Evolutionary conservation across 2,113 vertebrate species (phyloP).

Genomic region (Chlamydotis undulata): DNA sequence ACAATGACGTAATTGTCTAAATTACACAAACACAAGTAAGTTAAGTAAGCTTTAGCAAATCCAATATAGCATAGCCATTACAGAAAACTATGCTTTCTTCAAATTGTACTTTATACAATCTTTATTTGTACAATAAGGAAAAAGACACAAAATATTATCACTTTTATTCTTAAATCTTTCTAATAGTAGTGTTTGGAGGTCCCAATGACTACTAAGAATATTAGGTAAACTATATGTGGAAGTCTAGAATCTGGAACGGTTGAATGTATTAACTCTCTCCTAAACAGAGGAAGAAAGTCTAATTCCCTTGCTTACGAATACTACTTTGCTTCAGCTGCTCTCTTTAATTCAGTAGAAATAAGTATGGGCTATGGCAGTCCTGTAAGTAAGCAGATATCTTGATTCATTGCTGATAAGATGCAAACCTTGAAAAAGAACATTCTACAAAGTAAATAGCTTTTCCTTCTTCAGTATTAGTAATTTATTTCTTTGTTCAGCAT

Average conservation of each 20-base stretch:
- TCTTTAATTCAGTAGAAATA: neutral
- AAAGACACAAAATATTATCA: neutral
- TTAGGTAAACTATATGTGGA: neutral
- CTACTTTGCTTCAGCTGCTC: neutral
- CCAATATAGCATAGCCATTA: neutral
- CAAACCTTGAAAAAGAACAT: neutral
- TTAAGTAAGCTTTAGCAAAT: neutral
- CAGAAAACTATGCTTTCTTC: neutral
- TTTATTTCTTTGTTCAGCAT: neutral
- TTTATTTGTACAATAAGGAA: neutral
- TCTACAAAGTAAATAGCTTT: neutral
- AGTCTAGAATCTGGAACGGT: neutral
- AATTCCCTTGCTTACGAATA: neutral
- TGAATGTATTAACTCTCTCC: neutral
- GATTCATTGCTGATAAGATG: neutral
- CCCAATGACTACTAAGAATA: neutral
- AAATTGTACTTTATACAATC: neutral
- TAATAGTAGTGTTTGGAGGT: neutral
- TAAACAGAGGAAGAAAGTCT: neutral
- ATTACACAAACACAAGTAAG: neutral
- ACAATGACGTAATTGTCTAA: neutral
- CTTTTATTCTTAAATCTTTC: neutral
- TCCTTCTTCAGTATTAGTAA: neutral
- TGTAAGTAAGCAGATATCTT: neutral
- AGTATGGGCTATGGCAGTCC: neutral